Conservation (phyloP, 2,888 invertebrate genomes). For the Quadriops clusia region DNA sequence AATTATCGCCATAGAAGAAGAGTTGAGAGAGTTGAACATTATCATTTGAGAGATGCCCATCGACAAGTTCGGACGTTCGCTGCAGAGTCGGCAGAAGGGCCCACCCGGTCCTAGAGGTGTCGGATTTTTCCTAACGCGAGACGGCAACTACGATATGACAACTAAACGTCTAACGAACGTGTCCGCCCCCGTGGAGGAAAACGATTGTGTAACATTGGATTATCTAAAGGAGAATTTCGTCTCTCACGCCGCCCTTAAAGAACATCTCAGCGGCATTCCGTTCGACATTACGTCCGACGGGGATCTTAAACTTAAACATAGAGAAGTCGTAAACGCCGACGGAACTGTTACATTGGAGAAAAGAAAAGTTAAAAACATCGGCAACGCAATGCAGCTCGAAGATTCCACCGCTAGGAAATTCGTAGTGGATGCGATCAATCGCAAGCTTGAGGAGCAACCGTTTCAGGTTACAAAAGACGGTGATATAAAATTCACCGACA, state of each 20-base stretch:
- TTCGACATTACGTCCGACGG: no score
- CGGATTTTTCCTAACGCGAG: neutral
- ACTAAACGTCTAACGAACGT: slow-evolving; percentile 9
- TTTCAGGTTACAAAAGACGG: no score
- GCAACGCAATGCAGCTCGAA: no score
- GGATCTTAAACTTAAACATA: no score
- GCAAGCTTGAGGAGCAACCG: slow-evolving; percentile 1
- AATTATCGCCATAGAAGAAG: slow-evolving; percentile 9
- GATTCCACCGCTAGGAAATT: no score
- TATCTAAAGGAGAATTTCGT: slow-evolving; percentile 4
- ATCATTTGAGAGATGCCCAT: slow-evolving; percentile 8
- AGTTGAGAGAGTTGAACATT: slow-evolving; percentile 7
- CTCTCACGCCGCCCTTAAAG: no score
- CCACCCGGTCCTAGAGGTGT: neutral
- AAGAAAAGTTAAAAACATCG: neutral
- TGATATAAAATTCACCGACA: no score
- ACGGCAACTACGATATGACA: slow-evolving; percentile 6
- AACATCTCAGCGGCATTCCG: no score
- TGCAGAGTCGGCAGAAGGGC: no score
- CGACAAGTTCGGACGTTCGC: slow-evolving; percentile 7
- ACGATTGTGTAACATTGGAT: slow-evolving; percentile 6
- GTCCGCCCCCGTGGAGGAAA: neutral
- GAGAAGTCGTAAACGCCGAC: no score
- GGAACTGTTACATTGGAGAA: no score
- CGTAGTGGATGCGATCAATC: no score